phyloP scores from a whole-genome alignment of 2,797 vertebrate species.

The Lerista edwardsae region DNA sequence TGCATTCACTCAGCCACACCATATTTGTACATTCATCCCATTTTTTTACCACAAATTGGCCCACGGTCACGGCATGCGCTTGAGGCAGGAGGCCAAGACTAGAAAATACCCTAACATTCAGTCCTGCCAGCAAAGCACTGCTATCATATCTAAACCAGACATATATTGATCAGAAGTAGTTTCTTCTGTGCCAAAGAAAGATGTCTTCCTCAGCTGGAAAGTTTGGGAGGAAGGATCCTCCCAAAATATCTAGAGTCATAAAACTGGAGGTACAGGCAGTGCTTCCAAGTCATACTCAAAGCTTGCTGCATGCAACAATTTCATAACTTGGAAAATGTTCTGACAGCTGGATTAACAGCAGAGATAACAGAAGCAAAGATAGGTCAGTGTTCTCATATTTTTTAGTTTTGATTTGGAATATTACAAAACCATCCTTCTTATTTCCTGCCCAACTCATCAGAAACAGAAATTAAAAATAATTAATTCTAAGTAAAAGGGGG shows the following conservation, averaged over 20 bases:
- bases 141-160: neutral
- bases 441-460: neutral
- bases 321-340: constrained; percentile 29
- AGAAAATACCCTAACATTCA: neutral
- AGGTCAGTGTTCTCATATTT: constrained; percentile 26
- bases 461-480: constrained; percentile 10
- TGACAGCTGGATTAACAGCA: constrained; percentile 8
- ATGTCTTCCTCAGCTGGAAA: neutral
- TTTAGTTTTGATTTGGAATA: constrained; percentile 16
- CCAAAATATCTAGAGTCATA: constrained; percentile 3
- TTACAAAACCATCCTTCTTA: constrained; percentile 29
- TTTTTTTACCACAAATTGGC: neutral
- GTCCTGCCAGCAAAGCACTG: neutral
- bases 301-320: constrained; percentile 13
- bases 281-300: neutral
- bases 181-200: constrained; percentile 18
- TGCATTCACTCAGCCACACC: neutral
- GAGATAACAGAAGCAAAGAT: constrained; percentile 11
- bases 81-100: neutral
- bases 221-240: neutral
- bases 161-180: neutral
- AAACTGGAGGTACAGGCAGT: neutral
- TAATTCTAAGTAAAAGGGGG: neutral
- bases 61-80: neutral
- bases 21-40: constrained; percentile 8